Conservation (phyloP, 2,797 vertebrate genomes). For the Enteromius thamalakanensis region DNA sequence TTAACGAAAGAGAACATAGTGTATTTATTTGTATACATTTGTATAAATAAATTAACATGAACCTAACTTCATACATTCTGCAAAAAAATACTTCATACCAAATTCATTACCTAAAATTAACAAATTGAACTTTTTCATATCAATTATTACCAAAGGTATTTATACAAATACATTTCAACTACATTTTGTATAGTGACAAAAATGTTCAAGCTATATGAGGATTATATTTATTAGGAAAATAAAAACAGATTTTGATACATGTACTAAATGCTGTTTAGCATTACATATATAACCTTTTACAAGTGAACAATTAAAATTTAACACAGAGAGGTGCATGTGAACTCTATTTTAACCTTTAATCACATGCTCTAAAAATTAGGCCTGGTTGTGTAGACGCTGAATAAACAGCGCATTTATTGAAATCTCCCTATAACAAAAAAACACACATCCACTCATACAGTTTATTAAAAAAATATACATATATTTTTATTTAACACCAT, state of each 20-base stretch:
- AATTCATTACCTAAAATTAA: not conserved
- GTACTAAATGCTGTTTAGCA: not conserved
- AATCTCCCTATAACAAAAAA: conserved; percentile 2
- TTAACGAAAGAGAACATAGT: not conserved
- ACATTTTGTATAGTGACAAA: not conserved
- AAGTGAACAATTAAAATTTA: not conserved
- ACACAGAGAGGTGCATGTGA: not conserved
- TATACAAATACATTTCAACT: not conserved
- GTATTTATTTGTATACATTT: not conserved
- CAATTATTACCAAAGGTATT: not conserved
- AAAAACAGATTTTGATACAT: not conserved
- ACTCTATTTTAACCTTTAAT: not conserved
- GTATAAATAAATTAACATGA: not conserved
- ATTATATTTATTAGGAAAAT: not conserved
- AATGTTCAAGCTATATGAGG: not conserved
- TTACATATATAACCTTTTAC: not conserved
- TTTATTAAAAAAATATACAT: too few relatives aligned
- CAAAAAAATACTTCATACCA: not conserved
- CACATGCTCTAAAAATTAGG: not conserved
- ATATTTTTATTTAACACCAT: too few relatives aligned
- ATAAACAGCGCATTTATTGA: not conserved
- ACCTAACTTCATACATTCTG: not conserved
- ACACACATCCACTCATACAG: not conserved
- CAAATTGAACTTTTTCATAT: not conserved
- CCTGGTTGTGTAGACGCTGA: not conserved